Percentiles rank a stretch among this genome's conserved stretches.
Evolutionary conservation across 2,888 invertebrate species (phyloP).

Genomic region (Amiota minor): DNA sequence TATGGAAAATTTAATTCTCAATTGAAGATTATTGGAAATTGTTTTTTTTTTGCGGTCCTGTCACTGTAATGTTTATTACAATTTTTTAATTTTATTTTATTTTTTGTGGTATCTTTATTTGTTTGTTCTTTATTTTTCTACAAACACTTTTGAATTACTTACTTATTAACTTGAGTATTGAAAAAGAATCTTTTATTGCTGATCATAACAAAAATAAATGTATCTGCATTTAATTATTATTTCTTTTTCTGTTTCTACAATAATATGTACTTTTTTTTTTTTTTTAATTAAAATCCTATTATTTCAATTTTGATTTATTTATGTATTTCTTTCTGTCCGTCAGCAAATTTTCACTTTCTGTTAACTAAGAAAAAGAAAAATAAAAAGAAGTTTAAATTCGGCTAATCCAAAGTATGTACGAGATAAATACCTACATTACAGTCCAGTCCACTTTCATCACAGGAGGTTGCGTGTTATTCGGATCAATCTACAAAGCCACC

Average conservation of each 20-base stretch:
- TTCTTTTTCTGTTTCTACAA: background rate
- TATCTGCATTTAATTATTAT: background rate
- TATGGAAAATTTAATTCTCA: no score
- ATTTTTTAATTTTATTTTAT: background rate
- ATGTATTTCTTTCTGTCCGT: background rate
- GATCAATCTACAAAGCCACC: no score
- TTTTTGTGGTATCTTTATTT: no score
- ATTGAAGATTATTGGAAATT: no score
- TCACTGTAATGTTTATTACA: slow-evolving; percentile 28
- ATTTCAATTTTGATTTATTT: slow-evolving; percentile 2
- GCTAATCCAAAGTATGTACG: no score
- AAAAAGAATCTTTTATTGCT: slow-evolving; percentile 12
- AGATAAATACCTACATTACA: no score
- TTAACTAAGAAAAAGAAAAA: no score
- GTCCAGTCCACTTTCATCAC: no score
- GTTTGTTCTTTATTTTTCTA: background rate
- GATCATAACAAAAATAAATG: background rate
- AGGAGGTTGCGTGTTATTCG: no score
- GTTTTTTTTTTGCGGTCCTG: background rate
- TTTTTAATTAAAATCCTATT: background rate
- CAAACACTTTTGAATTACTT: background rate
- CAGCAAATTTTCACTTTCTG: slow-evolving; percentile 18
- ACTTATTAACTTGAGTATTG: no score
- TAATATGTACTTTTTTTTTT: background rate
- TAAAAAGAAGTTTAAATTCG: no score